phyloP scores from a whole-genome alignment of 2,113 vertebrate species.

The Carettochelys insculpta region DNA sequence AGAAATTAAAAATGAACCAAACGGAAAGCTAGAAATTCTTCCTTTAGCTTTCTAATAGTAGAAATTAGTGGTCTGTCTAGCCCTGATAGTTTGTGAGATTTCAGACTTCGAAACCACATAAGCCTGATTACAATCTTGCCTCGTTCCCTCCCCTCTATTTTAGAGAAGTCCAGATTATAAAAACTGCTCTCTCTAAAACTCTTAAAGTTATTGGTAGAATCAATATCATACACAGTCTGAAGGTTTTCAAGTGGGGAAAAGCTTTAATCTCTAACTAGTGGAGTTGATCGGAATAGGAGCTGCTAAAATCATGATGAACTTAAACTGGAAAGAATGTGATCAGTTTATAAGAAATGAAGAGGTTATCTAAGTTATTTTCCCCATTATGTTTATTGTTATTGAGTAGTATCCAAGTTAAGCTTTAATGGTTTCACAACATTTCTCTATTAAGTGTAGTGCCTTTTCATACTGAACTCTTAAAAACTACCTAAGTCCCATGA shows the following conservation, averaged over 20 bases:
- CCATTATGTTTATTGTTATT: background rate
- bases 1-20: background rate
- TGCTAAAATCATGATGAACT: background rate
- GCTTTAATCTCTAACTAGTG: background rate
- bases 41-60: background rate
- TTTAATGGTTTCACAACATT: background rate
- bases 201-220: conserved; percentile 18
- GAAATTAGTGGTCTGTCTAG: background rate
- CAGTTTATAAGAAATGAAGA: background rate
- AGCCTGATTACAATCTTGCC: background rate
- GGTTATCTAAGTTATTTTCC: background rate
- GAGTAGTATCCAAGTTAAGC: background rate
- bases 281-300: background rate
- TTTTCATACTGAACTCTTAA: background rate
- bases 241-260: background rate
- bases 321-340: background rate
- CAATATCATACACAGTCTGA: background rate
- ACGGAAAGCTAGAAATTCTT: background rate
- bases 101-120: background rate
- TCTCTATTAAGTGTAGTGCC: background rate
- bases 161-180: background rate
- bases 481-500: background rate
- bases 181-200: background rate
- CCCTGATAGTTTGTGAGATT: background rate
- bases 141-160: background rate